Evolutionary conservation across 2,797 vertebrate genomes (phyloP).

Genomic region (Chaetodon trifasciatus): DNA sequence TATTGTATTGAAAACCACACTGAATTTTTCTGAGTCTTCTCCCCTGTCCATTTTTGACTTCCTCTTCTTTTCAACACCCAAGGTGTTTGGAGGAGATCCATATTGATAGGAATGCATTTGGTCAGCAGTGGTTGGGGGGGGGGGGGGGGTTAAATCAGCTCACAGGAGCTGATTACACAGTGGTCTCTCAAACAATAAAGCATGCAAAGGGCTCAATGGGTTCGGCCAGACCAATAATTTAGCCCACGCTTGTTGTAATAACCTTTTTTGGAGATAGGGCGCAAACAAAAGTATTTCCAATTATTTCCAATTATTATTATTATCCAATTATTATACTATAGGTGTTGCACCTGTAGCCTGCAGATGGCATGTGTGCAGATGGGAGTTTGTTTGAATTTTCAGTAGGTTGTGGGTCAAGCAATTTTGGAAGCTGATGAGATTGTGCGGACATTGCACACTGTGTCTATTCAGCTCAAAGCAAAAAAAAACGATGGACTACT

Average conservation of each 20-base stretch:
- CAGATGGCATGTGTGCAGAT: not conserved
- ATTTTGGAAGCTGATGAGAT: slow-evolving; percentile 16
- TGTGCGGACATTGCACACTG: not conserved
- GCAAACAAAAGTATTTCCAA: slow-evolving; percentile 50
- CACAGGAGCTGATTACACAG: slow-evolving; percentile 57
- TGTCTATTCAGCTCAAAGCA: slow-evolving; percentile 6
- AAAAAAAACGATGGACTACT: not conserved
- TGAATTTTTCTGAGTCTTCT: slow-evolving; percentile 18
- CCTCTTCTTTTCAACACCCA: slow-evolving; percentile 13
- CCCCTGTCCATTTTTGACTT: slow-evolving; percentile 9
- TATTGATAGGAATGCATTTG: slow-evolving; percentile 22
- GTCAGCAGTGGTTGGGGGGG: slow-evolving; percentile 22
- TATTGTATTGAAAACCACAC: slow-evolving; percentile 29
- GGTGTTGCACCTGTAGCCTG: slow-evolving; percentile 2
- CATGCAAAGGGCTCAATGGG: not conserved
- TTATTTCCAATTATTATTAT: too few species aligned
- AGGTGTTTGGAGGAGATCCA: slow-evolving; percentile 36
- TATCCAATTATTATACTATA: slow-evolving; percentile 15
- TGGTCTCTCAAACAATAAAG: slow-evolving; percentile 52
- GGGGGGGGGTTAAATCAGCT: slow-evolving; percentile 56
- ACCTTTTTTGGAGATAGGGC: slow-evolving; percentile 36
- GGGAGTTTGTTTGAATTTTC: slow-evolving; percentile 29
- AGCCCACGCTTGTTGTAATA: slow-evolving; percentile 44
- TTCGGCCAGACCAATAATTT: slow-evolving; percentile 39
- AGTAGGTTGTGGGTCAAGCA: not conserved